Conservation (phyloP, 2,888 invertebrate species). For the Callosobruchus maculatus region DNA sequence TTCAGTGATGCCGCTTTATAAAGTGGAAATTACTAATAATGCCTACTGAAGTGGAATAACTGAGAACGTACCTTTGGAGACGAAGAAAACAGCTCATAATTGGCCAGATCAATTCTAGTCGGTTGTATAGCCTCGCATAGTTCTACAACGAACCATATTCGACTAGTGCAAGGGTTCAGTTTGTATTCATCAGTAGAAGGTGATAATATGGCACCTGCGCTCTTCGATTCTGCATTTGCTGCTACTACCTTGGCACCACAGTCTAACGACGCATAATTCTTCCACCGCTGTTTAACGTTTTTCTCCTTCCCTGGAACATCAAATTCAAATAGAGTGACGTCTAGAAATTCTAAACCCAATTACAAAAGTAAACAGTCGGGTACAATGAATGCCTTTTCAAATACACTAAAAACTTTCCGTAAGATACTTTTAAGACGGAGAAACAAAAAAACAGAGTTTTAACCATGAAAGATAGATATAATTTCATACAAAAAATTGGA, state of each 20-base stretch:
- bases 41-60: no score
- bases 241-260: slow-evolving; percentile 96
- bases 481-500: no score
- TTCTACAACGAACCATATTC: slow-evolving; percentile 95
- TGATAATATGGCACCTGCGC: slow-evolving; percentile 81
- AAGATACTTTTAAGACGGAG: no score
- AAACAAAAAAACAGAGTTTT: no score
- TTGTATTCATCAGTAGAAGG: slow-evolving; percentile 95
- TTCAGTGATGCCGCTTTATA: no score
- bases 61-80: slow-evolving; percentile 68
- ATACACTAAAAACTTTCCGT: no score
- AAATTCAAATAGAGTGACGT: no score
- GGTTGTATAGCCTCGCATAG: slow-evolving; percentile 97
- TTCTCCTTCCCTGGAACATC: slow-evolving; percentile 24
- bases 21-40: no score
- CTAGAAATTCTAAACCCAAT: no score
- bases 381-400: no score
- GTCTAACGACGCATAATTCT: slow-evolving; percentile 94
- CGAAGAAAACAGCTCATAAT: slow-evolving; percentile 97
- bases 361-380: no score
- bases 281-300: slow-evolving; percentile 52
- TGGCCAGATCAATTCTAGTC: slow-evolving; percentile 91
- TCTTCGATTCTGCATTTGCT: slow-evolving; percentile 88
- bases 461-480: no score
- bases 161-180: slow-evolving; percentile 90